Conservation (phyloP, 2,888 invertebrate species). For the Acheta domesticus region DNA sequence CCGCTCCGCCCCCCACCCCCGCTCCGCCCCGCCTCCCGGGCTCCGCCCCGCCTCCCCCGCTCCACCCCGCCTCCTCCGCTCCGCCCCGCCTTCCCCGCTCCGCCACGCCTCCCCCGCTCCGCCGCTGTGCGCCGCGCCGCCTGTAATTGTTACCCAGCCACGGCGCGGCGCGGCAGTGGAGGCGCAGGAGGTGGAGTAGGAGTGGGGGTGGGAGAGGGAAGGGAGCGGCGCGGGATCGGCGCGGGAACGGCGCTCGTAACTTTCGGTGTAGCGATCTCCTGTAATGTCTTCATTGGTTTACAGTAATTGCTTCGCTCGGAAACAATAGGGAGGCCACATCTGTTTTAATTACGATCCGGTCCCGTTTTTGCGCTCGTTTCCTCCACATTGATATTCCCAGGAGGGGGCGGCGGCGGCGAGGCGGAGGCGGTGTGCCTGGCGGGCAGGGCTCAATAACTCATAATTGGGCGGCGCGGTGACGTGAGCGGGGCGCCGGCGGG, state of each 20-base stretch:
- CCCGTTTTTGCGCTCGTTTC: conserved; percentile 9
- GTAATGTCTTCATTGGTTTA: conserved; percentile 18
- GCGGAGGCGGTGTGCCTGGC: too few relatives aligned
- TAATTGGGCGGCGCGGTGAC: too few relatives aligned
- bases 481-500: too few relatives aligned
- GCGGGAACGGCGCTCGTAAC: too few relatives aligned
- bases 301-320: conserved; percentile 2
- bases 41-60: too few relatives aligned
- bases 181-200: neutral
- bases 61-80: too few relatives aligned
- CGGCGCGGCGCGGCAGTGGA: neutral
- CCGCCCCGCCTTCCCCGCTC: too few relatives aligned
- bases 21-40: too few relatives aligned
- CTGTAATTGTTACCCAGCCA: neutral
- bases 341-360: neutral
- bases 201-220: neutral
- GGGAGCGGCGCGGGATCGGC: too few relatives aligned
- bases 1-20: too few relatives aligned
- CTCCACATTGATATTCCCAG: conserved; percentile 9
- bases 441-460: too few relatives aligned
- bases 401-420: neutral
- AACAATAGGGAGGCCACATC: neutral
- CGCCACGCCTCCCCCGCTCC: too few relatives aligned
- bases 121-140: neutral
- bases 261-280: neutral